Evolutionary conservation across 2,113 vertebrate species (phyloP).

Genomic region (Cebus imitator): DNA sequence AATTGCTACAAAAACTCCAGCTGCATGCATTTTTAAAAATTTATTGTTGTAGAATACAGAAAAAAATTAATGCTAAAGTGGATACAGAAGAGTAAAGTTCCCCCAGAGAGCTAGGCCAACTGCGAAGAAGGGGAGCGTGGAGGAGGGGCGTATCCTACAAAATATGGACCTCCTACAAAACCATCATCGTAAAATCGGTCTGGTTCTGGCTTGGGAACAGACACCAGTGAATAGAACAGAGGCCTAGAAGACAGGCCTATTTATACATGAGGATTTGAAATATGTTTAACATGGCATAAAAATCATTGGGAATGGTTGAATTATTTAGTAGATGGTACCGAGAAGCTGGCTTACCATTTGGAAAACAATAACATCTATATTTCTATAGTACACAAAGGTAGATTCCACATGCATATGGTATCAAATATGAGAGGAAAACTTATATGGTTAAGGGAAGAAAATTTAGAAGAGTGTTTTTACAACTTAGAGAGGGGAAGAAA

Average conservation of each 20-base stretch:
- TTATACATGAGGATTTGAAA: background rate
- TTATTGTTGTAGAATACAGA: background rate
- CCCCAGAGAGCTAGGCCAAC: background rate
- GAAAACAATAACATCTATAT: background rate
- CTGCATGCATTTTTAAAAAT: background rate
- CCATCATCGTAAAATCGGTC: slow-evolving; percentile 3
- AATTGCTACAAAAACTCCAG: background rate
- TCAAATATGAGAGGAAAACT: background rate
- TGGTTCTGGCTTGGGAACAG: background rate
- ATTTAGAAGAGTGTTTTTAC: background rate
- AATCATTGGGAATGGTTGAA: background rate
- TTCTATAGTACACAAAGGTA: background rate
- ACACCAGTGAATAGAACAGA: background rate
- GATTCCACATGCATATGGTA: background rate
- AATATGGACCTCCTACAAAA: slow-evolving; percentile 12
- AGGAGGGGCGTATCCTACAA: background rate
- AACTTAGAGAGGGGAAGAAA: background rate
- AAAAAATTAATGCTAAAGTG: background rate
- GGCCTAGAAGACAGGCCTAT: background rate
- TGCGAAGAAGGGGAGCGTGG: background rate
- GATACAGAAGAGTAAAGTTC: background rate
- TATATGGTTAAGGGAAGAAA: background rate
- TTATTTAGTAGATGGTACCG: background rate
- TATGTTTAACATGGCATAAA: background rate
- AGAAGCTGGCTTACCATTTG: background rate